A percentile compares a stretch with the other conserved stretches of the same genome.
These are phyloP conservation scores for Calypte anna DNA, from an alignment of 2,113 vertebrate genomes.

Conservation along the genomic window DNA sequence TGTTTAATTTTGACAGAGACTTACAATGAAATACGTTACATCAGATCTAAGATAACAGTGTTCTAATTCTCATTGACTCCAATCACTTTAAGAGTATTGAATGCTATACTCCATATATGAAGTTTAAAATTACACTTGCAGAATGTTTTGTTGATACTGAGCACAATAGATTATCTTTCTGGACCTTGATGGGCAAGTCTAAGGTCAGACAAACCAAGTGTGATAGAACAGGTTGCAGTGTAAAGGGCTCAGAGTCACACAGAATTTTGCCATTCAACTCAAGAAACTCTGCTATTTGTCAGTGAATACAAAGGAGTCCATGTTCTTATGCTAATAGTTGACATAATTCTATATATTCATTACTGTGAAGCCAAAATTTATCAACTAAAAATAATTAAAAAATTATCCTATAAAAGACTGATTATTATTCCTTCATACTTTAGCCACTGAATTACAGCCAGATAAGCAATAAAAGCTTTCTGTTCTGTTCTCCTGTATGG, in stretches of 20 bases:
- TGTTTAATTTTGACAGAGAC: conserved; percentile 13
- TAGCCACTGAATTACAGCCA: background rate
- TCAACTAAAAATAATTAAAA: background rate
- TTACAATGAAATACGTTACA: background rate
- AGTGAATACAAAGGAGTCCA: background rate
- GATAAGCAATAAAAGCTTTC: background rate
- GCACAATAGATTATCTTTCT: background rate
- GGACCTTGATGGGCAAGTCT: background rate
- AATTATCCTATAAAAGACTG: background rate
- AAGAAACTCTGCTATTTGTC: background rate
- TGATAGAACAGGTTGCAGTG: background rate
- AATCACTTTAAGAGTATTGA: background rate
- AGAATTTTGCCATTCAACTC: background rate
- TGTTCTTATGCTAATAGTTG: background rate
- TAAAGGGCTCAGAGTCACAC: background rate
- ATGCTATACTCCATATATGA: background rate
- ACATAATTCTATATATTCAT: background rate
- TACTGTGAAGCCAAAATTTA: background rate
- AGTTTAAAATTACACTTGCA: background rate
- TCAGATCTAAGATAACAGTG: background rate
- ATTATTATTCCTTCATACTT: background rate
- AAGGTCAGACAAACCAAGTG: background rate
- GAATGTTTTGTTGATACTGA: background rate
- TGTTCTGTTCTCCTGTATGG: background rate
- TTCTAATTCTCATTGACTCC: background rate